Conservation (phyloP, 2,888 invertebrate species). For the Thalpophila matura region DNA sequence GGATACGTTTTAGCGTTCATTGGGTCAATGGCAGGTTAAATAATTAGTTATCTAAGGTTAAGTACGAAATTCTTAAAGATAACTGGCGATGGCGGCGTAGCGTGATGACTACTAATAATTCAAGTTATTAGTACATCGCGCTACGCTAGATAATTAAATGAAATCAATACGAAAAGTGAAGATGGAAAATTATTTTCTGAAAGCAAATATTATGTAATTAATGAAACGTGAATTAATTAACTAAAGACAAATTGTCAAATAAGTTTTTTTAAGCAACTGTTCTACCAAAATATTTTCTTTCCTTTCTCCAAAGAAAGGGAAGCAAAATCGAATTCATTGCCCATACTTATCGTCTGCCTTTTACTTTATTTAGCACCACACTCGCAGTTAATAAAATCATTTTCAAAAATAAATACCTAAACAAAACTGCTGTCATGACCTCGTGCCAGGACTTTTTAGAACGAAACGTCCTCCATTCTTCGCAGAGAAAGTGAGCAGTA, state of each 20-base stretch:
- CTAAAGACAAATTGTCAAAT: too few species aligned
- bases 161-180: too few species aligned
- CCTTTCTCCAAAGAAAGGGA: too few species aligned
- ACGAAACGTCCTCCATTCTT: constrained; percentile 37
- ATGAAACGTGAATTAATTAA: too few species aligned
- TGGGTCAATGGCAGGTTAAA: constrained; percentile 54
- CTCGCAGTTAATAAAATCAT: too few species aligned
- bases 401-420: constrained; percentile 10
- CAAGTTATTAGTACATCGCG: too few species aligned
- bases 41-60: constrained; percentile 24
- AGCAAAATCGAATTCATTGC: not conserved
- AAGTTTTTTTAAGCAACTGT: too few species aligned
- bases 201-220: too few species aligned
- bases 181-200: too few species aligned
- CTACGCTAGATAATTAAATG: too few species aligned
- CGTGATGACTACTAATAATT: not conserved
- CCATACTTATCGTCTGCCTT: not conserved
- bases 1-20: constrained; percentile 42
- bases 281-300: too few species aligned
- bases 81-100: not conserved
- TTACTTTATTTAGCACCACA: not conserved
- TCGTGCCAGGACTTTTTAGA: constrained; percentile 30
- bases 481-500: constrained; percentile 61
- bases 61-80: constrained; percentile 15
- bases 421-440: constrained; percentile 40